These are phyloP conservation scores for Ceryle rudis DNA, from an alignment of 2,797 vertebrate genomes.

Conservation along the genomic window DNA sequence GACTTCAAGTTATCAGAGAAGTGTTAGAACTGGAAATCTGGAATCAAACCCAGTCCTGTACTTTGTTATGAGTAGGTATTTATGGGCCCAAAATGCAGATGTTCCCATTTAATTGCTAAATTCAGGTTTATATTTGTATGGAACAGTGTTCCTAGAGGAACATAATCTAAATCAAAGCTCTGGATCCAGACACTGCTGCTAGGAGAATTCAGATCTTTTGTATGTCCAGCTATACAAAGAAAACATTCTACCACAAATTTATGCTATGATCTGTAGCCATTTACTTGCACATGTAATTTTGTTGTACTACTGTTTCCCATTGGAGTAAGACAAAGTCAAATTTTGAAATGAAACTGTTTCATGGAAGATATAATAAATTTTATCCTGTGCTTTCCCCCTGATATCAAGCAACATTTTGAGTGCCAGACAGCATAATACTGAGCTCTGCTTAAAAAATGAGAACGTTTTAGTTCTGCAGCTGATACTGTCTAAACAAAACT, in stretches of 20 bases:
- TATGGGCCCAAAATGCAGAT: neutral
- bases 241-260: slow-evolving; percentile 5
- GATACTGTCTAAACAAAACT: neutral
- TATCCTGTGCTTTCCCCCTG: neutral
- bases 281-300: neutral
- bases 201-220: neutral
- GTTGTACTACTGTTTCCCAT: neutral
- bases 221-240: slow-evolving; percentile 19
- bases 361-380: neutral
- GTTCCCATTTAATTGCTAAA: neutral
- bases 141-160: neutral
- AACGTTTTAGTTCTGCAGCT: neutral
- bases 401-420: neutral
- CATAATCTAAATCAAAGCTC: neutral
- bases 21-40: neutral
- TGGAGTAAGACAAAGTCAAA: neutral
- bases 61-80: neutral
- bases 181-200: neutral
- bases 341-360: neutral
- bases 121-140: neutral
- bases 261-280: neutral
- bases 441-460: neutral
- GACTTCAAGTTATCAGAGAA: neutral
- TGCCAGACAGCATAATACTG: neutral
- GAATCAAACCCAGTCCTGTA: neutral